Base-by-base conservation (phyloP, 2,888 invertebrate species). In the Agrypnus murinus region DNA sequence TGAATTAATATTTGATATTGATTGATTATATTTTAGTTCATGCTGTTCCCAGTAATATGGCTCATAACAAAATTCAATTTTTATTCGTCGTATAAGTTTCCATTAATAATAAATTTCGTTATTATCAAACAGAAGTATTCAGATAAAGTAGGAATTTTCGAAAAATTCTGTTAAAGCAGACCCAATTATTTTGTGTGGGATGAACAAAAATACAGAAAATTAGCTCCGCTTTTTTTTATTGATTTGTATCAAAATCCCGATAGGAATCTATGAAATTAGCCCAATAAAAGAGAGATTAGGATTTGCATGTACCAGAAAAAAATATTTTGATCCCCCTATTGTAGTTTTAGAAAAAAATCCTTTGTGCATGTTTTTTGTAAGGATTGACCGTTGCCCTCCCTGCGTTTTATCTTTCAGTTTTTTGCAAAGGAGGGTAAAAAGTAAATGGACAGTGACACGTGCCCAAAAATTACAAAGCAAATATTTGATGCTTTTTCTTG, bases 301-400 rank as follows among this genome's bases (percentile, higher is more conserved):
- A 78, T 80, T 80, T 79, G 79, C 80, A 79, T 77, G 78, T 78
- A 71, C 53, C 64, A 71, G 72, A 78, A 81, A 79, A 80, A 80
- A 78, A 77, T 81, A 79, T 81, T 81, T 78, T 80, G 81, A 81
- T 82, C 82, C 79, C 80, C 71, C 59, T 55, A 65, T 77, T 79
- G 75, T 72, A 50, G 50, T 43, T 32, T n/a, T 50, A 57, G 65
- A 68, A 79, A 81, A 79, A 81, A 79, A 77, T 48, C 74, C 72
- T 78, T 81, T 81, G 79, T 82, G n/a, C n/a, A n/a, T n/a, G 72
- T 73, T 75, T 64, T 75, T 74, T 75, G 76, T 75, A 80, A 78
- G 65, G 77, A 79, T 81, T 82, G 83, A 83, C 83, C 83, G 83
- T 81, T 82, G 83, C 81, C 83, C 83, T 76, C 75, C 71, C 68